Evolutionary conservation across 2,888 invertebrate genomes (phyloP).

Genomic region (Sarcophaga carnaria): DNA sequence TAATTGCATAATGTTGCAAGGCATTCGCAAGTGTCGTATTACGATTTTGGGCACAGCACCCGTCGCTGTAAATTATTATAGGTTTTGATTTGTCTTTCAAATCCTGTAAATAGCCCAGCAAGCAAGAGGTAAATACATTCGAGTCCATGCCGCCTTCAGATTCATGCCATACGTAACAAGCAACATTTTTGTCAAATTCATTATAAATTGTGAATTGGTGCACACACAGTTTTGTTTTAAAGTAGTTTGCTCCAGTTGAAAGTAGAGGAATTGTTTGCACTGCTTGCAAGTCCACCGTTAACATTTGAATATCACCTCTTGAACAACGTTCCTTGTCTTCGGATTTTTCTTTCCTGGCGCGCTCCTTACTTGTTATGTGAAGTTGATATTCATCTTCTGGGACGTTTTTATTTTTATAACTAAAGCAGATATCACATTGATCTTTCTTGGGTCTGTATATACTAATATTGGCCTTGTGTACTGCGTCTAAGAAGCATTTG

Average conservation of each 20-base stretch:
- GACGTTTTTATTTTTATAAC: conserved; percentile 54
- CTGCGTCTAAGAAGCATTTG: conserved; percentile 57
- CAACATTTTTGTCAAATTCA: conserved; percentile 57
- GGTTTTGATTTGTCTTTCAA: too few relatives aligned
- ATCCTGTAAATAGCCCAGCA: too few relatives aligned
- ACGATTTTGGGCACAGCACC: conserved; percentile 42
- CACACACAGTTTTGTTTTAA: conserved; percentile 51
- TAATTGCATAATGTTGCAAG: conserved; percentile 45
- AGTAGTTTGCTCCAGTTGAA: conserved; percentile 55
- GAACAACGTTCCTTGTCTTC: conserved; percentile 64
- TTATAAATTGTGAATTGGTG: conserved; percentile 63
- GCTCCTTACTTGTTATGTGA: conserved; percentile 64
- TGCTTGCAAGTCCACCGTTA: conserved; percentile 60
- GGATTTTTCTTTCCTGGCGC: conserved; percentile 63
- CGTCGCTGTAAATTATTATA: conserved; percentile 43
- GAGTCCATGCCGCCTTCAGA: conserved; percentile 61
- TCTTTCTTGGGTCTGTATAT: conserved; percentile 61
- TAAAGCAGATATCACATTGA: conserved; percentile 61
- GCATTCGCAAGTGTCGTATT: conserved; percentile 48
- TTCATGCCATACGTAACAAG: conserved; percentile 63
- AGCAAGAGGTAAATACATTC: conserved; percentile 53
- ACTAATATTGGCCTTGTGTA: conserved; percentile 63
- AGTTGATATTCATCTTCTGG: conserved; percentile 58
- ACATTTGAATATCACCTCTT: conserved; percentile 62
- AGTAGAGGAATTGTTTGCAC: conserved; percentile 48